Evolutionary conservation across 2,113 vertebrate genomes (phyloP), one percentile per base, ranked within the genome.

Genomic region (Podarcis cretensis): DNA sequence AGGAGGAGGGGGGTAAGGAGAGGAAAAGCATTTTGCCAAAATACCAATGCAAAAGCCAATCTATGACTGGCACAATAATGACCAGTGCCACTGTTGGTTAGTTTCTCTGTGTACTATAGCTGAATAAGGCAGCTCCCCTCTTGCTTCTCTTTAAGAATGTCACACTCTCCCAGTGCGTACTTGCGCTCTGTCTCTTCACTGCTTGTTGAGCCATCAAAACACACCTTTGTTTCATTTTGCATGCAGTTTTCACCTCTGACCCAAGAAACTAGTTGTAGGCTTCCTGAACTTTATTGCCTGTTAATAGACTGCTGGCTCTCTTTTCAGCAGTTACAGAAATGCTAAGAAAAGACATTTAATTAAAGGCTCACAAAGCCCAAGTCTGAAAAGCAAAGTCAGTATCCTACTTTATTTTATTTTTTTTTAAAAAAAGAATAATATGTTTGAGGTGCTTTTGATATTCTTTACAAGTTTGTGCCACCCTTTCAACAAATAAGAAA

Each of bases 211-310:
- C 93, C 95, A 96, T 97, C 97, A 97, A 96, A 96, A 96, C 96
- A 96, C 97, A 97, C 97, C 96, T 97, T 97, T 97, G 97, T 97
- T 97, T 97, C 96, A 97, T 97, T 97, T 97, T 95, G 94, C 91
- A 94, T 95, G 96, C 95, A 97, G 96, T 97, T 97, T 97, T 97
- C 97, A 97, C 97, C 97, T 97, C 97, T 98, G 97, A 98, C 97
- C 97, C 95, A 96, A 96, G 96, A 97, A 97, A 97, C 96, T 97
- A 97, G 96, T 97, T 97, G 96, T 97, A 96, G 96, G 97, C 96
- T 97, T 97, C 97, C 97, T 98, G 97, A 98, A 97, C 96, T 97
- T 97, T 97, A 97, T 97, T 97, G 97, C 97, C 97, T 97, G 97
- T 97, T 98, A 98, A 97, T 97, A 97, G 97, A 97, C 96, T 97